Conservation (phyloP, 2,113 vertebrate genomes). For the Opisthocomus hoazin region DNA sequence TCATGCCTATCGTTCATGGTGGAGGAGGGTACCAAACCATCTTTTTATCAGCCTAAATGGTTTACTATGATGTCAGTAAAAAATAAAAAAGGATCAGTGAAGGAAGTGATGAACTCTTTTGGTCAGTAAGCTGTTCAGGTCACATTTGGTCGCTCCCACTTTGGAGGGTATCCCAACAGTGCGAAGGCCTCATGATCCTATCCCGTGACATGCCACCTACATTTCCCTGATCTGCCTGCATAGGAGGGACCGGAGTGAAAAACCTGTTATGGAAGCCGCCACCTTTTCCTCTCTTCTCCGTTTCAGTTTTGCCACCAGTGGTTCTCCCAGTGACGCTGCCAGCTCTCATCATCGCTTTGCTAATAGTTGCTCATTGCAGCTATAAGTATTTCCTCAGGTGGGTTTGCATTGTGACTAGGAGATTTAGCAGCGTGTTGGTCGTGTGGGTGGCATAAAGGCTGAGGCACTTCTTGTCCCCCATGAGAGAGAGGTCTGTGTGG, state of each 20-base stretch:
- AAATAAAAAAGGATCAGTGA: neutral
- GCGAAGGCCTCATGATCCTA: neutral
- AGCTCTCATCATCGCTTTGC: neutral
- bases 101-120: neutral
- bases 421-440: neutral
- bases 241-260: neutral
- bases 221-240: neutral
- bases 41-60: neutral
- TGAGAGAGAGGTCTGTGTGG: neutral
- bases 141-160: accelerated
- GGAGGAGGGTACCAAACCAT: neutral
- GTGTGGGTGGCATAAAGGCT: neutral
- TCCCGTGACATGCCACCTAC: neutral
- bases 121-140: neutral
- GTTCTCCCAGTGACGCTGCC: neutral
- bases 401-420: neutral
- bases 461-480: neutral
- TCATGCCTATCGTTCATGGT: neutral
- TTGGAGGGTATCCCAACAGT: neutral
- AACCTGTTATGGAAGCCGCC: neutral
- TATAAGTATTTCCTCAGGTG: constrained; percentile 63
- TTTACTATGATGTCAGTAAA: neutral
- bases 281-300: neutral
- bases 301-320: constrained; percentile 40
- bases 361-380: constrained; percentile 2